Evolutionary conservation across 2,113 vertebrate genomes (phyloP), one percentile per base, ranked within the genome.

Genomic region (Columba janthina): DNA sequence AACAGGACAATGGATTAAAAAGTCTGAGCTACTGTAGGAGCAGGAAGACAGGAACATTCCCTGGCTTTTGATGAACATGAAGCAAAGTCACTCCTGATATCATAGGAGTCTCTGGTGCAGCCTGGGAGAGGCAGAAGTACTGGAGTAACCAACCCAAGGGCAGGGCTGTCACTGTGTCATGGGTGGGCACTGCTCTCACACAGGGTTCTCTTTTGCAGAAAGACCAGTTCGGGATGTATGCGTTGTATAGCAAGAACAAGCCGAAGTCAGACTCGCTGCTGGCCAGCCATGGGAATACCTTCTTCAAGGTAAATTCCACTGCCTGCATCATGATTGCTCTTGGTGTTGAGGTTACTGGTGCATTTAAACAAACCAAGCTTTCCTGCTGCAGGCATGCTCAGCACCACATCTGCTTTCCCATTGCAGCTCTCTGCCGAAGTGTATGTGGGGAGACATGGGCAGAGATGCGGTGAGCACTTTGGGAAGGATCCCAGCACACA

Each of bases 211-310:
- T 89, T 34, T 91, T 97, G 61, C 96, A 99, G 98, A 98, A 98
- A 88, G 98, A 98, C 97, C 98, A 98, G 96, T 99, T 99, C 95
- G 98, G 98, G 89, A 97, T 99, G 98, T 99, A 99, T 0, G 98
- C 98, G 0, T 90, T 99, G 72, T 99, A 99, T 48, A 99, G 98
- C 97, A 99, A 98, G 97, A 99, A 99, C 88, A 99, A 99, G 78
- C 98, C 98, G 0, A 98, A 98, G 83, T 99, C 98, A 0, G 98
- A 99, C 54, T 96, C 97, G 0, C 95, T 99, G 85, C 97, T 99
- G 94, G 98, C 98, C 90, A 99, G 98, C 94, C 98, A 98, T 11
- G 98, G 98, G 25, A 98, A 99, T 40, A 82, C 95, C 76, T 99
- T 99, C 96, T 99, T 99, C 85, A 99, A 98, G 98, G 98, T 99